Base-by-base conservation (phyloP, 2,113 vertebrate species). In the Lathamus discolor region DNA sequence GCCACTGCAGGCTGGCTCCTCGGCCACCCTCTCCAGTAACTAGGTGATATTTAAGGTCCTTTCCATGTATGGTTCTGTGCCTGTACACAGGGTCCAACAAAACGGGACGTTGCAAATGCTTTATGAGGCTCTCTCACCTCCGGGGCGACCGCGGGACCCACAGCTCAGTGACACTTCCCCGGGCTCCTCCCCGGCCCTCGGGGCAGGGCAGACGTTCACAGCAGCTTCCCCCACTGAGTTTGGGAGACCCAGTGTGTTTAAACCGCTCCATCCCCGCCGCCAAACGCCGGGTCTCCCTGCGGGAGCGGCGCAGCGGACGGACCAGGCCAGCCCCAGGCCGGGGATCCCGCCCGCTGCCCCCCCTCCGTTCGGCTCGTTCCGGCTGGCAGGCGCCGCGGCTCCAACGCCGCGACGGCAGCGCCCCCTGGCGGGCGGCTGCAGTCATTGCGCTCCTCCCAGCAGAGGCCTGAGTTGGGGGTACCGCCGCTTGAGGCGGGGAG, bases 321-420 rank as follows among this genome's bases (percentile, higher is more conserved):
- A n/a, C 9, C 33, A 23, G 9, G 6, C 33, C 57, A 7, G 33
- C 20, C 33, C 13, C 33, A n/a, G 6, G 33, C 13, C 9, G 13
- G 13, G 6, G 22, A n/a, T 15, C 33, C 13, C 33, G 20, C 3
- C 20, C 55, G 55, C 33, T 15, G 55, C 33, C 8, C 5, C 19
- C 4, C 3, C 33, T 10, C 5, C 44, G 1, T 1, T 25, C 54
- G 20, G 9, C 22, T 16, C n/a, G 12, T 6, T 31, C 11, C 72
- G 1, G 24, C 11, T 2, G 49, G 20, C 27, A 7, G 9, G 23
- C 2, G 11, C 41, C 2, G 15, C 17, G 17, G 7, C 28, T 7
- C 84, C 97, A 98, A 97, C 51, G 31, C 73, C 96, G 72, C 63
- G 86, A 74, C 93, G 31, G 68, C 94, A 97, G 97, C 73, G 83